Evolutionary conservation across 2,113 vertebrate species (phyloP).

Genomic region (Lichenostomus cassidix): DNA sequence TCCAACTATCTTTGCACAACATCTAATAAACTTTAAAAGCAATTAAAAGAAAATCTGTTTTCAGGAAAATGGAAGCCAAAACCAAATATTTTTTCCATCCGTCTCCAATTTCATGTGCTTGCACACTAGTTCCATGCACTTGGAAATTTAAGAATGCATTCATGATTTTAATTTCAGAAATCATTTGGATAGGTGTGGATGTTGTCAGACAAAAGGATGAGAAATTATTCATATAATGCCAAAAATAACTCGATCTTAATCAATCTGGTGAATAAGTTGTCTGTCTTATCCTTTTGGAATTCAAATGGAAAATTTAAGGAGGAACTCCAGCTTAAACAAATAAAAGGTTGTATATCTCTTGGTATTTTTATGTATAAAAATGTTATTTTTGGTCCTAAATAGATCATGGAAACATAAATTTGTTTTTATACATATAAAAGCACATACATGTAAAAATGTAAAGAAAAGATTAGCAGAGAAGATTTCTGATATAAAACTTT

Average conservation of each 20-base stretch:
- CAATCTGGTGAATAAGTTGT: neutral
- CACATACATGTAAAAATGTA: neutral
- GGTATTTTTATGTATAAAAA: neutral
- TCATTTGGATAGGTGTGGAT: neutral
- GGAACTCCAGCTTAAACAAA: neutral
- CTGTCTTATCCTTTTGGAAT: neutral
- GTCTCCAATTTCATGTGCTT: neutral
- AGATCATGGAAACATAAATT: neutral
- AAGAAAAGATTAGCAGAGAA: neutral
- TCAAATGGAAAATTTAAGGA: neutral
- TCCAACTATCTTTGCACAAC: neutral
- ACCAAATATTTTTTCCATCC: rapidly evolving
- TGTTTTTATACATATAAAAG: neutral
- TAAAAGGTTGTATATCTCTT: rapidly evolving
- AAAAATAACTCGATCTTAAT: neutral
- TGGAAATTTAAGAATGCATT: neutral
- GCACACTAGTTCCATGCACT: neutral
- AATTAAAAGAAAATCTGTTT: neutral
- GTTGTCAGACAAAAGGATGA: neutral
- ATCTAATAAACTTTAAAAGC: neutral
- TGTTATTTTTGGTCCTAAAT: neutral
- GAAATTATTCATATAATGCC: neutral
- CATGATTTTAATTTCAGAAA: neutral
- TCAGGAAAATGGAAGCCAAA: neutral
- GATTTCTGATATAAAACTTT: neutral